Evolutionary conservation across 1,140 invertebrate genomes (phyloP).

Genomic region (Bombus impatiens): DNA sequence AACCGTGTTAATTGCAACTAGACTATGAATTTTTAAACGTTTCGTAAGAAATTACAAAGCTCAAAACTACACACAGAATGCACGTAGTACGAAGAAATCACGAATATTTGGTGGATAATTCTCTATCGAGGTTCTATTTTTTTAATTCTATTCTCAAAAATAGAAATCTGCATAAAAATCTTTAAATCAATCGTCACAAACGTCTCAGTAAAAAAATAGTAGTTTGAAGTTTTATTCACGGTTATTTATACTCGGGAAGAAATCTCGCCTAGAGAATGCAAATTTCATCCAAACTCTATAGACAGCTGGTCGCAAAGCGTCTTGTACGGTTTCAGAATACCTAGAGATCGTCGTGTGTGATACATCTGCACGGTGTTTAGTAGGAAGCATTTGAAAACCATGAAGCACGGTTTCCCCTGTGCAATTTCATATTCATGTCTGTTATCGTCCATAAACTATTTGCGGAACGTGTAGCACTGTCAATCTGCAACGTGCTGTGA

Average conservation of each 20-base stretch:
- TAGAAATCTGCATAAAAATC: too few relatives aligned
- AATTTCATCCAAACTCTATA: background rate
- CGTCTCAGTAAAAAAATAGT: background rate
- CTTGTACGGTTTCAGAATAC: background rate
- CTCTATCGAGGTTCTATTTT: too few relatives aligned
- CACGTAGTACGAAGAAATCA: too few relatives aligned
- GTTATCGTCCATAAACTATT: background rate
- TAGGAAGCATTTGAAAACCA: slow-evolving; percentile 20
- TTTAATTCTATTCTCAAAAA: too few relatives aligned
- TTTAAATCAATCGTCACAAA: background rate
- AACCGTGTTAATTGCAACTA: background rate
- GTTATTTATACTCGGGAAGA: background rate
- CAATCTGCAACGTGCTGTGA: background rate
- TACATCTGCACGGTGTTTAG: slow-evolving; percentile 8
- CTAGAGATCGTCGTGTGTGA: background rate
- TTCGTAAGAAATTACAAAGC: too few relatives aligned
- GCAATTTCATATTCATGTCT: slow-evolving; percentile 22
- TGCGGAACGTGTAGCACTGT: background rate
- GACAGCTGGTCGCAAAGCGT: background rate
- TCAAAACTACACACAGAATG: too few relatives aligned
- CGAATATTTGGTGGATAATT: too few relatives aligned
- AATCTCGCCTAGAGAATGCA: background rate
- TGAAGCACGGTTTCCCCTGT: background rate
- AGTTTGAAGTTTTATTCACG: background rate
- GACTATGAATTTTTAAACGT: too few relatives aligned